Base-by-base conservation (phyloP, 2,797 vertebrate genomes). In the Pseudocheirus occidentalis region DNA sequence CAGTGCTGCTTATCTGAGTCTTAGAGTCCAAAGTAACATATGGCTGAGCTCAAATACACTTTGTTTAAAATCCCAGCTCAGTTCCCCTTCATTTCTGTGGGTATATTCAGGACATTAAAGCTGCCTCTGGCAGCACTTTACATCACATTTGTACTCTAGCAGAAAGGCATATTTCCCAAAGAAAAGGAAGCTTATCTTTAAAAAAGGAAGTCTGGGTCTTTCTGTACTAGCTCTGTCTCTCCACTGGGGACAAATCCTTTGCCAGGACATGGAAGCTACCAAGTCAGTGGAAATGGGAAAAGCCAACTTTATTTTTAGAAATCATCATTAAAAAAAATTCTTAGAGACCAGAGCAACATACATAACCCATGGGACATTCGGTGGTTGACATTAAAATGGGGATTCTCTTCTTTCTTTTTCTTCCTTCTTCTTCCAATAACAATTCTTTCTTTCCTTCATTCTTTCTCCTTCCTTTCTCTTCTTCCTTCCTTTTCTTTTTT, bases 81-180 rank as follows among this genome's bases (percentile, higher is more conserved):
- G 73, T 55, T 95, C 92, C 56, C 89, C 56, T 92, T 40, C 0
- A 54, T n/a, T 92, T 96, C 95, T 96, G 94, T 93, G 52, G 58
- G 93, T 46, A 55, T n/a, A 81, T 40, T 96, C 92, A 46, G 95
- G 34, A 95, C 95, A 94, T 95, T 87, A 96, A 59, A 94, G 50
- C 90, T 29, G 91, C 95, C 96, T 97, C 95, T 57, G 53, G 93
- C 55, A 53, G 57, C 56, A 92, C 92, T 95, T 93, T 58, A 55
- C 54, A 91, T 90, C 56, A 55, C 91, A 94, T 55, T 92, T 90
- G 53, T 95, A 94, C 29, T 91, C 57, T 1, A 0, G 53, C 1
- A 96, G 94, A 95, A 96, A 95, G 55, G 93, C 58, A 91, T 56
- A 59, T 94, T 97, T 97, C 97, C 96, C 66, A 46, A 93, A 87